These are phyloP conservation scores for Acropora yongei DNA, from an alignment of 64 coral and sea anemone genomes.

Conservation along the genomic window DNA sequence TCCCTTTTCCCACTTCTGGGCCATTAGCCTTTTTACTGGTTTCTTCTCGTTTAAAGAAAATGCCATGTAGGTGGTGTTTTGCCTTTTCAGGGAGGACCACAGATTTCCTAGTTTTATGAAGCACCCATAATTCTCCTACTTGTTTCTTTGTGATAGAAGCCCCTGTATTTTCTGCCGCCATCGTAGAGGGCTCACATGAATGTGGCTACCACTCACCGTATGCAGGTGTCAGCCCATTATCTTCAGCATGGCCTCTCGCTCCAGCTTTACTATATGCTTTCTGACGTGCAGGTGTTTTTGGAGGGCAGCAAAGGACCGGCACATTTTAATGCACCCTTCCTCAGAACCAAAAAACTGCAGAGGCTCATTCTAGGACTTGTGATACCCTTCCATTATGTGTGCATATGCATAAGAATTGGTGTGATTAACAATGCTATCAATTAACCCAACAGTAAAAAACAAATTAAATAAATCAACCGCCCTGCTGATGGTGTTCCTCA, in stretches of 20 bases:
- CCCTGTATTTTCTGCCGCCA: background rate
- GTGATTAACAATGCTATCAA: no score
- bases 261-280: conserved; percentile 8
- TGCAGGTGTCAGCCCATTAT: conserved; percentile 39
- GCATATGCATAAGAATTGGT: no score
- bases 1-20: conserved; percentile 9
- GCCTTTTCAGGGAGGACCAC: conserved; percentile 15
- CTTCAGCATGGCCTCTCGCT: conserved; percentile 17
- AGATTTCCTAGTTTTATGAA: conserved; percentile 26
- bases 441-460: no score
- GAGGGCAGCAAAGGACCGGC: conserved; percentile 14
- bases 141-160: background rate
- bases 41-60: background rate
- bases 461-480: no score
- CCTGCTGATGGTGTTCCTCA: no score
- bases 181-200: background rate
- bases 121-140: conserved; percentile 11
- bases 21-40: no score
- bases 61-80: conserved; percentile 25
- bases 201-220: conserved; percentile 6
- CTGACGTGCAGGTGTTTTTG: conserved; percentile 51
- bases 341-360: conserved; percentile 19
- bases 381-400: no score
- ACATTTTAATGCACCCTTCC: conserved; percentile 43
- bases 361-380: no score